Evolutionary conservation across 2,888 invertebrate species (phyloP).

Genomic region (Clivina fossor): DNA sequence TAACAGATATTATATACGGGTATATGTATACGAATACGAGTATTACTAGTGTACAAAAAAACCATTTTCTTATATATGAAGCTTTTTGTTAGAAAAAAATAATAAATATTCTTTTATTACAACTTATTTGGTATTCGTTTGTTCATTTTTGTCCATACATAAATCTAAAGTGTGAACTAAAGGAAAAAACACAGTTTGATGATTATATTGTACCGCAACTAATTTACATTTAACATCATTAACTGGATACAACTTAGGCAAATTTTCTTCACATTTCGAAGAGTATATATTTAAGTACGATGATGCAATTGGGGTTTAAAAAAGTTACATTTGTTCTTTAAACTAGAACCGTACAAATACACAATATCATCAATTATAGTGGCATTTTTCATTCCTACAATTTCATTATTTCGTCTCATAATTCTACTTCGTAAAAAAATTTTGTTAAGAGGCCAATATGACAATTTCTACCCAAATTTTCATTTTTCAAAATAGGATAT

Average conservation of each 20-base stretch:
- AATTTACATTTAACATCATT: constrained; percentile 10
- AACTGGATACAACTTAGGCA: constrained; percentile 6
- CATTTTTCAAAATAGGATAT: constrained; percentile 6
- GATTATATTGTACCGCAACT: constrained; percentile 1
- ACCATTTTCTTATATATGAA: not conserved
- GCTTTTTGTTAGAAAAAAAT: not conserved
- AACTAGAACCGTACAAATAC: constrained; percentile 4
- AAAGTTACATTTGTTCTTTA: constrained; percentile 8
- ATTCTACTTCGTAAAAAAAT: constrained; percentile 6
- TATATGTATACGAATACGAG: constrained; percentile 1
- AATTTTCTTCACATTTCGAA: constrained; percentile 7
- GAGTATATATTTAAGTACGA: constrained; percentile 11
- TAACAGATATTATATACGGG: not conserved
- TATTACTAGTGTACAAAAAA: not conserved
- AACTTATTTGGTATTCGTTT: not conserved
- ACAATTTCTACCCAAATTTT: constrained; percentile 9
- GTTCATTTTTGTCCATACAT: not conserved
- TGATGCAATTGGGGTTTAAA: constrained; percentile 10
- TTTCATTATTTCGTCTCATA: constrained; percentile 8
- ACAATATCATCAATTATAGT: constrained; percentile 4
- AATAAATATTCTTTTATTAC: not conserved
- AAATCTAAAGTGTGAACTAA: constrained; percentile 8
- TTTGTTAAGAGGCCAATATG: constrained; percentile 4
- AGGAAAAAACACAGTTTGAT: constrained; percentile 3
- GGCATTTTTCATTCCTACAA: constrained; percentile 11